Conservation (phyloP, 2,113 vertebrate genomes). For the Fulica atra region DNA sequence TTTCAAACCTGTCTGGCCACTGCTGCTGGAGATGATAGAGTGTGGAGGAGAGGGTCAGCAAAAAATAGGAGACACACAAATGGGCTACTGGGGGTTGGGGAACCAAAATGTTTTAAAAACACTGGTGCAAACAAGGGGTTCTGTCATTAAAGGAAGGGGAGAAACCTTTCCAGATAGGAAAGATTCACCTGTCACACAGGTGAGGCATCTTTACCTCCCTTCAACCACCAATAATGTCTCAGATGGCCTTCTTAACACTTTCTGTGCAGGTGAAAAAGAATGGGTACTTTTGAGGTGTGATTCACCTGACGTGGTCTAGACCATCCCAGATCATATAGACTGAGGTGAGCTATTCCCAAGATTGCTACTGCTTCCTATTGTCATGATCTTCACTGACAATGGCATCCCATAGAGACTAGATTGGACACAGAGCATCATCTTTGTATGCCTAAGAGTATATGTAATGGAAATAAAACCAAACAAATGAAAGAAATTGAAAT, state of each 20-base stretch:
- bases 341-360: background rate
- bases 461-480: background rate
- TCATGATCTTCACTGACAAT: background rate
- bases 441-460: background rate
- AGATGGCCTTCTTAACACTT: background rate
- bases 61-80: accelerated
- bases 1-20: background rate
- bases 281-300: background rate
- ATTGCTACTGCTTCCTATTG: background rate
- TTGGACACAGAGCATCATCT: background rate
- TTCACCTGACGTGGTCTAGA: background rate
- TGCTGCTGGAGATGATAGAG: background rate
- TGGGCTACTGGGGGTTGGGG: background rate
- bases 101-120: background rate
- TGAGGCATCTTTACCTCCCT: background rate
- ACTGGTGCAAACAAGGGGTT: background rate
- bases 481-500: background rate
- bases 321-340: background rate
- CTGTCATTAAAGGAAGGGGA: background rate
- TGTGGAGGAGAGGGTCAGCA: background rate
- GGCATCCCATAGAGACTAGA: background rate
- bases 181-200: background rate
- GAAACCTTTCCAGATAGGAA: background rate
- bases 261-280: background rate
- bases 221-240: background rate